phyloP scores from a whole-genome alignment of 2,113 vertebrate species.

The Mirounga angustirostris region DNA sequence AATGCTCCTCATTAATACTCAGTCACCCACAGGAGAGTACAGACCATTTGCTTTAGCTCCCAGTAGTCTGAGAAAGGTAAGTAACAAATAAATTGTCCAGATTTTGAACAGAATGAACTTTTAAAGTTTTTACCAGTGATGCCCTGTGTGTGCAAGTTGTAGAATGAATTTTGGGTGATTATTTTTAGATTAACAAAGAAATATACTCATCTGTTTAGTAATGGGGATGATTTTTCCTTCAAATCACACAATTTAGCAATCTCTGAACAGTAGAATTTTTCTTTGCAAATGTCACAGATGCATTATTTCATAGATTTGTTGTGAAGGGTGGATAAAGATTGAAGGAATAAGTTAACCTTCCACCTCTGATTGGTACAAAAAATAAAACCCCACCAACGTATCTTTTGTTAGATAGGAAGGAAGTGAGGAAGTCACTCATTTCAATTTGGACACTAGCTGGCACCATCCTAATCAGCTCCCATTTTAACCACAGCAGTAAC shows the following conservation, averaged over 20 bases:
- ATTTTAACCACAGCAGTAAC: conserved; percentile 51
- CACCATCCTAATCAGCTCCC: background rate
- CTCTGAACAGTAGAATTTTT: conserved; percentile 45
- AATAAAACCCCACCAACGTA: background rate
- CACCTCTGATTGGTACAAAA: background rate
- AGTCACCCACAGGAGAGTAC: rapidly evolving
- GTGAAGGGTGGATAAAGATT: conserved; percentile 34
- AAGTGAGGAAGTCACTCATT: background rate
- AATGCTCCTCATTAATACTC: background rate
- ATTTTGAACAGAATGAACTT: background rate
- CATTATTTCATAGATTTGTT: conserved; percentile 50
- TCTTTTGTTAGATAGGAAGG: conserved; percentile 21
- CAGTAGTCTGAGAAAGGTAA: background rate
- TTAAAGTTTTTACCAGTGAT: conserved; percentile 25
- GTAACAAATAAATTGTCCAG: background rate
- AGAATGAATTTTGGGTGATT: background rate
- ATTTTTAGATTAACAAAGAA: background rate
- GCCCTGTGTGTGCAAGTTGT: conserved; percentile 30
- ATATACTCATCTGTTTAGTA: background rate
- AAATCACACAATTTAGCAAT: background rate
- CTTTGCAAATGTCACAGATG: background rate
- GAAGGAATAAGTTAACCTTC: conserved; percentile 4
- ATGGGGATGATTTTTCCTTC: conserved; percentile 44
- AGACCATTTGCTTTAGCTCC: background rate
- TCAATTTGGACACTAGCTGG: background rate